Conservation (phyloP, 2,888 invertebrate genomes). For the Aleiodes testaceus region DNA sequence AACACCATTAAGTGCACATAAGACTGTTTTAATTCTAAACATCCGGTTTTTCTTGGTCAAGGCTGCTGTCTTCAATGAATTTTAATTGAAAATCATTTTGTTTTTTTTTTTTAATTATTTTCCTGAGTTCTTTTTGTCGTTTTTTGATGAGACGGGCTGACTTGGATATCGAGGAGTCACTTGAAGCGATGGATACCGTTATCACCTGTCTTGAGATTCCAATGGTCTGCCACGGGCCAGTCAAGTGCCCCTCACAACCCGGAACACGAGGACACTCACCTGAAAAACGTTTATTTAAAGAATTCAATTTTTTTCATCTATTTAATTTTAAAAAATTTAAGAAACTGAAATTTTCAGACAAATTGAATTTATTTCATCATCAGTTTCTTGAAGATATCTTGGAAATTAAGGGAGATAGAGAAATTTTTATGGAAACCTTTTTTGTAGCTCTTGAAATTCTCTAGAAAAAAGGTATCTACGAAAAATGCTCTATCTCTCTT, state of each 20-base stretch:
- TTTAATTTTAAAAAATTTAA: slow-evolving; percentile 6
- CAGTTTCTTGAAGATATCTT: too few relatives aligned
- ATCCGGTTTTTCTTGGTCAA: slow-evolving; percentile 26
- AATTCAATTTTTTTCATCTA: too few relatives aligned
- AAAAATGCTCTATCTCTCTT: too few relatives aligned
- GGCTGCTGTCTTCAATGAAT: slow-evolving; percentile 16
- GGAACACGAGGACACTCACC: slow-evolving; percentile 9
- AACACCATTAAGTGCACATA: slow-evolving; percentile 28
- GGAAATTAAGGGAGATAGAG: too few relatives aligned
- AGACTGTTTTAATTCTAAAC: neutral
- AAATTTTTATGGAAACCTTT: too few relatives aligned
- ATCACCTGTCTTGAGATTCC: slow-evolving; percentile 31
- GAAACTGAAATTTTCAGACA: too few relatives aligned
- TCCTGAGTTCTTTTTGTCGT: neutral
- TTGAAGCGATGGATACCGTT: slow-evolving; percentile 28
- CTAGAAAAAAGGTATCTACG: too few relatives aligned
- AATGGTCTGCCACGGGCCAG: slow-evolving; percentile 13
- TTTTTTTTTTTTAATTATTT: neutral
- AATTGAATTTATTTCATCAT: too few relatives aligned
- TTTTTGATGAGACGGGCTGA: neutral
- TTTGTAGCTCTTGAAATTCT: too few relatives aligned
- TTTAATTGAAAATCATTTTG: neutral
- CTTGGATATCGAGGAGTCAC: neutral
- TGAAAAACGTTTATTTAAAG: too few relatives aligned
- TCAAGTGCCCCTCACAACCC: neutral